Conservation (phyloP, 2,113 vertebrate species). For the Astatoreochromis straeleni region DNA sequence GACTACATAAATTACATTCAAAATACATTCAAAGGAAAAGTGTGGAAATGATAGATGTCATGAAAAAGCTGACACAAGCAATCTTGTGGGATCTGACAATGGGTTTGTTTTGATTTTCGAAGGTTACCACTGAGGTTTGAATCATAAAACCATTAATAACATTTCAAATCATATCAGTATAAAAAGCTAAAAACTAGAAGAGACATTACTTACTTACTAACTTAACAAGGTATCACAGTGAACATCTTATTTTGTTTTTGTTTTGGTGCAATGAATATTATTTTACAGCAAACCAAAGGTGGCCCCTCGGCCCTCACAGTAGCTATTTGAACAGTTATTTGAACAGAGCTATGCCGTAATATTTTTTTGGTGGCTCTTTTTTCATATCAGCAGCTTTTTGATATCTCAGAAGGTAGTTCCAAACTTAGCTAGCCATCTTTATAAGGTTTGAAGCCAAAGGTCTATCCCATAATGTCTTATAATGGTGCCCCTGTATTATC, state of each 20-base stretch:
- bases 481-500: constrained; percentile 55
- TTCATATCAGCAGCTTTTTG: neutral
- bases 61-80: neutral
- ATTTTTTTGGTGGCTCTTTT: neutral
- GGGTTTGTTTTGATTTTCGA: neutral
- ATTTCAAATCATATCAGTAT: neutral
- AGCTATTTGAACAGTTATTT: neutral
- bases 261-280: neutral
- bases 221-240: neutral
- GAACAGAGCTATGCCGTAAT: neutral
- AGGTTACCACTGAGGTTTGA: neutral
- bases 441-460: constrained; percentile 36
- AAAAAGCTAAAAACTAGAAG: neutral
- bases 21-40: neutral
- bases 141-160: neutral
- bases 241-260: neutral
- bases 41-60: neutral
- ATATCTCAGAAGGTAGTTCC: neutral
- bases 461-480: constrained; percentile 48
- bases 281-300: neutral
- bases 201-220: neutral
- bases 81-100: neutral
- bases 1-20: neutral
- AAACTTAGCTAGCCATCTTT: constrained; percentile 6
- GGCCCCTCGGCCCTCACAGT: neutral